Conservation (phyloP, 2,797 vertebrate species). For the Microhierax caerulescens region DNA sequence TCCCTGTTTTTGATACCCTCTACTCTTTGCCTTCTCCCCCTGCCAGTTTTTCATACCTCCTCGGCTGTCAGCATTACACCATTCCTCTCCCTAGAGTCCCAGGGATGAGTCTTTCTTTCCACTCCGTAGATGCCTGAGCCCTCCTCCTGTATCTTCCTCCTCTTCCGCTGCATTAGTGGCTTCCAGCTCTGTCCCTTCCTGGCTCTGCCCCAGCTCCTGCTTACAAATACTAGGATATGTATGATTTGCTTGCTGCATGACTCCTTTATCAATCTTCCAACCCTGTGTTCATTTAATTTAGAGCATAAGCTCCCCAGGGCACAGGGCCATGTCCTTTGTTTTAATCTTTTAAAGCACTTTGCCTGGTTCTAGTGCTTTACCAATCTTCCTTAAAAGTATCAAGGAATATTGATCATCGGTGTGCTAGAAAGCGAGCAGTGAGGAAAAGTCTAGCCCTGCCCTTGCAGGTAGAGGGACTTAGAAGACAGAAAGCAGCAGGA, state of each 20-base stretch:
- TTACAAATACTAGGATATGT: constrained; percentile 42
- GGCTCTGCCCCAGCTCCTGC: constrained; percentile 12
- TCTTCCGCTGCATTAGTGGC: background rate
- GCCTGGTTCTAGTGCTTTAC: background rate
- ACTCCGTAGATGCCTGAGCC: background rate
- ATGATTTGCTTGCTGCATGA: constrained; percentile 38
- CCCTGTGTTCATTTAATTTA: constrained; percentile 34
- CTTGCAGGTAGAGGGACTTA: background rate
- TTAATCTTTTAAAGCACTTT: constrained; percentile 52
- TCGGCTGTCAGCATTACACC: background rate
- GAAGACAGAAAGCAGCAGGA: background rate
- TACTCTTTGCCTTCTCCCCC: background rate
- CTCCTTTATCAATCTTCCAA: constrained; percentile 50
- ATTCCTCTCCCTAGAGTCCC: background rate
- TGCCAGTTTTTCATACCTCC: background rate
- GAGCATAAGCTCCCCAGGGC: background rate
- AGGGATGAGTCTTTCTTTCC: background rate
- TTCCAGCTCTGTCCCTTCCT: background rate
- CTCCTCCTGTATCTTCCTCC: background rate
- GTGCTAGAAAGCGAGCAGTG: background rate
- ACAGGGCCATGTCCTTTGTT: constrained; percentile 38
- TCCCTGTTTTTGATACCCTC: background rate
- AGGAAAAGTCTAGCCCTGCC: background rate
- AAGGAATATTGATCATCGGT: background rate
- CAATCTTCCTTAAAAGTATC: constrained; percentile 43